Evolutionary conservation across 2,888 invertebrate species (phyloP).

Genomic region (Tanypteryx hageni): DNA sequence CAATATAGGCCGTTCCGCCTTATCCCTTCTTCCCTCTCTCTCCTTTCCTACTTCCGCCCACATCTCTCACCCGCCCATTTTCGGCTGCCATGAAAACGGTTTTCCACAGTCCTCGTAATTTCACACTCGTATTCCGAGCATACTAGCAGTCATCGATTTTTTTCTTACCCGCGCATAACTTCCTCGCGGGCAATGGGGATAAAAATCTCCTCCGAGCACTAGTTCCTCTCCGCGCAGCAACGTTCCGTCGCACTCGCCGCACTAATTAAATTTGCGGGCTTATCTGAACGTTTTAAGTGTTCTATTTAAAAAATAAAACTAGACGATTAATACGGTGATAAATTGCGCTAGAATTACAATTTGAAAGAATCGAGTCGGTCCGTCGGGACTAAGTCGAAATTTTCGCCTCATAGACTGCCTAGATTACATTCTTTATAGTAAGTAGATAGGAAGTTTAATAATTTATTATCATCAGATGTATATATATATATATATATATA

Average conservation of each 20-base stretch:
- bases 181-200: background rate
- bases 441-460: too few relatives aligned
- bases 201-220: background rate
- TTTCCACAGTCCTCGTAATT: constrained; percentile 6
- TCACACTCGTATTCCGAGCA: constrained; percentile 33
- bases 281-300: background rate
- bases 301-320: background rate
- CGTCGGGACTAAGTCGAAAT: background rate
- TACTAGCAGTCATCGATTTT: background rate
- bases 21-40: background rate
- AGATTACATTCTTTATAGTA: too few relatives aligned
- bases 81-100: constrained; percentile 6
- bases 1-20: background rate
- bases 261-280: constrained; percentile 12
- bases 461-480: too few relatives aligned
- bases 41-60: background rate
- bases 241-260: background rate
- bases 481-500: too few relatives aligned
- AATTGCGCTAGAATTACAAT: background rate
- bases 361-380: background rate
- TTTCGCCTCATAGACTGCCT: too few relatives aligned
- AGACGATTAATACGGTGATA: background rate
- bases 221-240: background rate
- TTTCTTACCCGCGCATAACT: background rate
- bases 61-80: background rate